A percentile compares a stretch with the other conserved stretches of the same genome.
Conservation (phyloP, 2,113 vertebrate species). For the Lasiurus borealis region DNA sequence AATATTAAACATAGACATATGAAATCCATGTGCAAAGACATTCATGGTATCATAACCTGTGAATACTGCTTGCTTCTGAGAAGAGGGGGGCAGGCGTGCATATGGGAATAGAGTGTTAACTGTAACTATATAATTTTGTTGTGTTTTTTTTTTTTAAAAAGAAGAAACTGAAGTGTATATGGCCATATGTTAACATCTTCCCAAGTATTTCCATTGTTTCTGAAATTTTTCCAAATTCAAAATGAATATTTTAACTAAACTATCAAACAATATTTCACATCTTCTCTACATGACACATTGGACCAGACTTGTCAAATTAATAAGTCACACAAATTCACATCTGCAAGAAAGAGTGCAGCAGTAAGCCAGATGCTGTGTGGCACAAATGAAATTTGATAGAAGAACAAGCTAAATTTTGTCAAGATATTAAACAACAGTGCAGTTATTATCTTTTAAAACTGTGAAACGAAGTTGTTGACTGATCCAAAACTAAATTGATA, state of each 20-base stretch:
- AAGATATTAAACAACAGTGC: not conserved
- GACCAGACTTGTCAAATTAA: not conserved
- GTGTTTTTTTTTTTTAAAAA: not conserved
- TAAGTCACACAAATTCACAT: not conserved
- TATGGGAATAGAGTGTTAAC: fast-evolving
- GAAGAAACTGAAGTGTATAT: not conserved
- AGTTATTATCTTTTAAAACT: not conserved
- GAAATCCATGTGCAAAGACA: not conserved
- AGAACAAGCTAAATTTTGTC: not conserved
- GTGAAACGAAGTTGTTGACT: not conserved
- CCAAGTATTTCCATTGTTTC: not conserved
- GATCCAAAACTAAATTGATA: not conserved
- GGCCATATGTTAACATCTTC: not conserved
- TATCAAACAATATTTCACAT: not conserved
- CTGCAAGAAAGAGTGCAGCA: not conserved
- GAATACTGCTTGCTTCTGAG: not conserved
- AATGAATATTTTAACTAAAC: conserved; percentile 15
- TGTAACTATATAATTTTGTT: fast-evolving
- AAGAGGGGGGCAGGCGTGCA: fast-evolving
- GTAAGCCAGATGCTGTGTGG: not conserved
- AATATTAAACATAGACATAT: not conserved
- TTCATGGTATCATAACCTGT: not conserved
- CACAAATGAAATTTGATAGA: not conserved
- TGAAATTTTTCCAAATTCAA: not conserved
- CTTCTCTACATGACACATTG: not conserved